Percentiles rank a stretch among this genome's conserved stretches.
Conservation (phyloP, 92 coral and sea anemone genomes). For the Epizoanthus stellaris region DNA sequence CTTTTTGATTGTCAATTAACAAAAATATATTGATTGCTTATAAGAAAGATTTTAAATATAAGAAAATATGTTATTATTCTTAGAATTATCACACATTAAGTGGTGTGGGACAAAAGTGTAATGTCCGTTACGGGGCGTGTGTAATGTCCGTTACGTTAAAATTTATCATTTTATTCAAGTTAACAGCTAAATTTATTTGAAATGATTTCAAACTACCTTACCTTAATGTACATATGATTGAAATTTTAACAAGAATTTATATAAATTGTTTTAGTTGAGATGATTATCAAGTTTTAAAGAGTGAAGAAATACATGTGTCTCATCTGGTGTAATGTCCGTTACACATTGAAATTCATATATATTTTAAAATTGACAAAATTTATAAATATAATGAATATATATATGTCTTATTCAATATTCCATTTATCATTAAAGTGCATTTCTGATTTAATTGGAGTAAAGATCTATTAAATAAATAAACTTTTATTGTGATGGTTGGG, state of each 20-base stretch:
- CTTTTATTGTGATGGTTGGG: too few relatives aligned
- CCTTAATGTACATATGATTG: slow-evolving; percentile 4
- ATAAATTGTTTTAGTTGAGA: slow-evolving; percentile 28
- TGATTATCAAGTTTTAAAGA: slow-evolving; percentile 20
- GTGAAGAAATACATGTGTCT: slow-evolving; percentile 34
- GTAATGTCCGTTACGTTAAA: slow-evolving; percentile 37
- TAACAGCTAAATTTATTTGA: slow-evolving; percentile 30
- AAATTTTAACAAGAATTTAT: slow-evolving; percentile 26
- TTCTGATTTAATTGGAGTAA: background rate
- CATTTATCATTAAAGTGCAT: slow-evolving; percentile 23
- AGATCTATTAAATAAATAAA: too few relatives aligned
- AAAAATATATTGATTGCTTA: slow-evolving; percentile 26
- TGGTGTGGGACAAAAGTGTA: slow-evolving; percentile 37
- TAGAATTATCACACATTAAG: slow-evolving; percentile 38
- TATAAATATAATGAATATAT: slow-evolving; percentile 20
- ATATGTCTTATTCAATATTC: slow-evolving; percentile 23
- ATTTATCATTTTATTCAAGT: slow-evolving; percentile 31
- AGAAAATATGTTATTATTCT: slow-evolving; percentile 16
- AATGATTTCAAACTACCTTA: slow-evolving; percentile 17
- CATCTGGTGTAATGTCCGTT: slow-evolving; percentile 29
- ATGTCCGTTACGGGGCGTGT: slow-evolving; percentile 23
- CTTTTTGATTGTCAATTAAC: slow-evolving; percentile 31
- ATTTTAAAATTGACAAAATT: slow-evolving; percentile 28
- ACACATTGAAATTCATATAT: slow-evolving; percentile 7
- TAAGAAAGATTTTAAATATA: slow-evolving; percentile 30